Percentiles rank a stretch among this genome's conserved stretches.
phyloP scores from a whole-genome alignment of 1,140 invertebrate genomes.

The Drosophila ohnishii region DNA sequence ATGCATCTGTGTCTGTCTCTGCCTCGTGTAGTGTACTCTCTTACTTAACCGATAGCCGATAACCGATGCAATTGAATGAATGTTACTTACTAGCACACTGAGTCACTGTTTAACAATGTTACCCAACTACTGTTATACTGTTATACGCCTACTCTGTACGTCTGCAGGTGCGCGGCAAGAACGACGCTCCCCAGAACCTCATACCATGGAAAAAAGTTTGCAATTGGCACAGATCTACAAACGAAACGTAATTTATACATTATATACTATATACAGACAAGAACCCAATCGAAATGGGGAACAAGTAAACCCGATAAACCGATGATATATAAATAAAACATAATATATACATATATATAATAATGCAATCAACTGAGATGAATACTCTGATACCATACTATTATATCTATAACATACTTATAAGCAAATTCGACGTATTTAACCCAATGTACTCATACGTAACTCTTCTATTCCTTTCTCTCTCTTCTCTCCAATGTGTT shows the following conservation, averaged over 20 bases:
- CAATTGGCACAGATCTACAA: constrained; percentile 78
- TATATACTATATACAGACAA: constrained; percentile 2
- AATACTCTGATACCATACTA: constrained; percentile 28
- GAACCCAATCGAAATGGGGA: constrained; percentile 14
- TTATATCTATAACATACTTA: constrained; percentile 36
- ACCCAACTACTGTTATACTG: constrained; percentile 48
- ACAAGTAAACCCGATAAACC: constrained; percentile 20
- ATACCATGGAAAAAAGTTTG: constrained; percentile 64
- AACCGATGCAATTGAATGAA: constrained; percentile 40
- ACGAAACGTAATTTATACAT: constrained; percentile 31
- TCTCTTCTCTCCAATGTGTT: constrained; percentile 74
- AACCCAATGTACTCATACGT: constrained; percentile 73
- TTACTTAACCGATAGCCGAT: constrained; percentile 6
- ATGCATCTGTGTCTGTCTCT: constrained; percentile 46
- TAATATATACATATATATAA: constrained; percentile 13
- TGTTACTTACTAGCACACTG: constrained; percentile 51
- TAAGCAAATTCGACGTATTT: constrained; percentile 52
- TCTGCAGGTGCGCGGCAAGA: constrained; percentile 53
- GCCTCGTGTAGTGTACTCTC: constrained; percentile 39
- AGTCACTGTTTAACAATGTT: constrained; percentile 59
- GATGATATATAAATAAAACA: constrained; percentile 15
- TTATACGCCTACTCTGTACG: constrained; percentile 63
- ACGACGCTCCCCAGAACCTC: constrained; percentile 24
- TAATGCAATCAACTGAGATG: constrained; percentile 22
- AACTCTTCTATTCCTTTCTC: constrained; percentile 79